phyloP scores from a whole-genome alignment of 2,113 vertebrate species.

The Lota lota region DNA sequence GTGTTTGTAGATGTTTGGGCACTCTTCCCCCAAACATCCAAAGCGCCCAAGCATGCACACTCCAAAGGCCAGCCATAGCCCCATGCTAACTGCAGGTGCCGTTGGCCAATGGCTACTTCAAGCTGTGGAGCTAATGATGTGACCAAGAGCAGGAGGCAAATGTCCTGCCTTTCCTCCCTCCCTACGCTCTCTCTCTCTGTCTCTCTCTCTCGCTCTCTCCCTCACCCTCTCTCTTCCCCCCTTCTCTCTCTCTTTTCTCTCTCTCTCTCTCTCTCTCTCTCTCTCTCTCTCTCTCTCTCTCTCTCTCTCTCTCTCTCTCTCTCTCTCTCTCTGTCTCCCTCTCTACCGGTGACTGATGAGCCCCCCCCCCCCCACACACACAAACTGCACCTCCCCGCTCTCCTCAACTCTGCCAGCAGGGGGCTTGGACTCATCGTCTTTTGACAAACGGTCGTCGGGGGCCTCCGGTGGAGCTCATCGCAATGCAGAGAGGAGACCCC shows the following conservation, averaged over 20 bases:
- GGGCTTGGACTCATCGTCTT: conserved; percentile 49
- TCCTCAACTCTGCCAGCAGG: conserved; percentile 34
- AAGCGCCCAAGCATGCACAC: conserved; percentile 7
- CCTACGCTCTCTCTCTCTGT: too few species aligned
- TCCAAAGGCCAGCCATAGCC: too few species aligned
- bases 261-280: too few species aligned
- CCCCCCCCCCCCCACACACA: conserved; percentile 1
- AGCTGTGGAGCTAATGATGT: conserved; percentile 63
- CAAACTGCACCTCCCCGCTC: neutral
- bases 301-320: conserved; percentile 4
- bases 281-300: too few species aligned
- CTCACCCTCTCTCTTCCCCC: too few species aligned
- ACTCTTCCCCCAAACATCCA: conserved; percentile 19
- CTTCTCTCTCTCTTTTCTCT: too few species aligned
- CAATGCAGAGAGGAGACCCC: conserved; percentile 34
- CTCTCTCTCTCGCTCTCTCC: too few species aligned
- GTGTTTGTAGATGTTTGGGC: too few species aligned
- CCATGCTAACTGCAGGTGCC: conserved; percentile 43
- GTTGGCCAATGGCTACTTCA: conserved; percentile 38
- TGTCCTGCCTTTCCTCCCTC: neutral
- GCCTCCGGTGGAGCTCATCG: conserved; percentile 47
- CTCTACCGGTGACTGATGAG: conserved; percentile 53
- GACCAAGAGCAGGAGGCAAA: conserved; percentile 32
- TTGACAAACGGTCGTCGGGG: conserved; percentile 52
- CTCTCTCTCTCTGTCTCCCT: conserved; percentile 7